These are phyloP conservation scores for Tuta absoluta DNA, from an alignment of 2,888 invertebrate genomes.

Conservation along the genomic window DNA sequence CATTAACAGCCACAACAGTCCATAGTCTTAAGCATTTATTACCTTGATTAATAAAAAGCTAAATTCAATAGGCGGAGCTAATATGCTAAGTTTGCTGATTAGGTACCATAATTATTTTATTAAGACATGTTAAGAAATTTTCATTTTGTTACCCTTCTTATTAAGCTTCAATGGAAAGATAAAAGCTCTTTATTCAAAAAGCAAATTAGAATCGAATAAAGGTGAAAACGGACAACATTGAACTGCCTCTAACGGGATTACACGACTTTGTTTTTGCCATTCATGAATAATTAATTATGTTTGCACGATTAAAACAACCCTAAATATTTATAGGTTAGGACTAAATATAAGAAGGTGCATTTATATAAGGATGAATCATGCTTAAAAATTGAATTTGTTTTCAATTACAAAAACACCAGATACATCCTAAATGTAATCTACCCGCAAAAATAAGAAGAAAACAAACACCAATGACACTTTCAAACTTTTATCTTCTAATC, in stretches of 20 bases:
- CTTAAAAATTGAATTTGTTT: neutral
- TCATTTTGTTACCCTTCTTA: too few species aligned
- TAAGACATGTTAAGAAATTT: too few species aligned
- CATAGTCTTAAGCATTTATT: too few species aligned
- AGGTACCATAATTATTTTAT: too few species aligned
- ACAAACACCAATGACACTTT: neutral
- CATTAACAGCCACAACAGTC: too few species aligned
- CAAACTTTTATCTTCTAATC: conserved; percentile 19
- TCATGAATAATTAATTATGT: conserved; percentile 60
- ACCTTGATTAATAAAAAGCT: too few species aligned
- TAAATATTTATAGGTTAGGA: conserved; percentile 10
- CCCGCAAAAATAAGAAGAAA: neutral
- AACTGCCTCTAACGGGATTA: conserved; percentile 66
- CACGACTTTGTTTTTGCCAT: conserved; percentile 61
- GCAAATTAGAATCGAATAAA: neutral
- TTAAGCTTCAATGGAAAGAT: neutral
- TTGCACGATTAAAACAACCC: conserved; percentile 28
- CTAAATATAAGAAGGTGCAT: neutral
- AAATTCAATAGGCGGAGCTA: too few species aligned
- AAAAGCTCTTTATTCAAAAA: neutral
- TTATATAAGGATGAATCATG: neutral
- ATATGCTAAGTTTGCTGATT: too few species aligned
- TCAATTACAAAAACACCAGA: too few species aligned
- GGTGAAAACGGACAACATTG: conserved; percentile 38
- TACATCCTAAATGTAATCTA: neutral